phyloP scores from a whole-genome alignment of 2,113 vertebrate genomes.

The Notothenia coriiceps region DNA sequence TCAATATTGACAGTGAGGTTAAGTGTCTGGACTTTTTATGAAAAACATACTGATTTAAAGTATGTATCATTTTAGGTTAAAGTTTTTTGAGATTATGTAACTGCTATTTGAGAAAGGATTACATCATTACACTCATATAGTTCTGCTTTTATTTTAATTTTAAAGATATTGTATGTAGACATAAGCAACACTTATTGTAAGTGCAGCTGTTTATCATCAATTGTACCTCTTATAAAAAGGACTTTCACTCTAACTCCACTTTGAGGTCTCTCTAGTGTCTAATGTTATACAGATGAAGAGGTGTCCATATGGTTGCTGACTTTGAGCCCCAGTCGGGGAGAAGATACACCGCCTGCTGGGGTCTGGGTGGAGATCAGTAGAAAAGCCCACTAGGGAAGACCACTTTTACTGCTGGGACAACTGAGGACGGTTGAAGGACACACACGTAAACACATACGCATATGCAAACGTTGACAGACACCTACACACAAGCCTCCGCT shows the following conservation, averaged over 20 bases:
- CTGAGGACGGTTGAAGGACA: slow-evolving; percentile 67
- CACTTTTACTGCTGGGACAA: slow-evolving; percentile 55
- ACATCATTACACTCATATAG: background rate
- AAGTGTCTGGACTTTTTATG: background rate
- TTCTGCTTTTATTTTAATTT: background rate
- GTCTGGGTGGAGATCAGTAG: slow-evolving; percentile 34
- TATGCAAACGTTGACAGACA: slow-evolving; percentile 50
- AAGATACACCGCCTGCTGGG: slow-evolving; percentile 31
- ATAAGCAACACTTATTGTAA: background rate
- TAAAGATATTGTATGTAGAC: background rate
- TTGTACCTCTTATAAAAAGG: background rate
- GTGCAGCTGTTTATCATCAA: background rate
- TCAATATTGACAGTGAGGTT: too few relatives aligned
- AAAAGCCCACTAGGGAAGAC: slow-evolving; percentile 55
- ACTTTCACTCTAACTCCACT: slow-evolving; percentile 7
- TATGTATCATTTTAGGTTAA: background rate
- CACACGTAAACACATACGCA: slow-evolving; percentile 21
- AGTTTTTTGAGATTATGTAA: background rate
- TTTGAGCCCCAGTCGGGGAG: slow-evolving; percentile 35
- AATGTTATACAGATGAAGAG: slow-evolving; percentile 51
- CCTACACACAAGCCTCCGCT: slow-evolving; percentile 38
- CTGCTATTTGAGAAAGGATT: background rate
- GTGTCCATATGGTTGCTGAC: slow-evolving; percentile 60
- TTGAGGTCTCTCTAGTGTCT: slow-evolving; percentile 6
- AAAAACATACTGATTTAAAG: background rate